A percentile compares a stretch with the other conserved stretches of the same genome.
Evolutionary conservation across 2,888 invertebrate species (phyloP).

Genomic region (Euspilapteryx auroguttella): DNA sequence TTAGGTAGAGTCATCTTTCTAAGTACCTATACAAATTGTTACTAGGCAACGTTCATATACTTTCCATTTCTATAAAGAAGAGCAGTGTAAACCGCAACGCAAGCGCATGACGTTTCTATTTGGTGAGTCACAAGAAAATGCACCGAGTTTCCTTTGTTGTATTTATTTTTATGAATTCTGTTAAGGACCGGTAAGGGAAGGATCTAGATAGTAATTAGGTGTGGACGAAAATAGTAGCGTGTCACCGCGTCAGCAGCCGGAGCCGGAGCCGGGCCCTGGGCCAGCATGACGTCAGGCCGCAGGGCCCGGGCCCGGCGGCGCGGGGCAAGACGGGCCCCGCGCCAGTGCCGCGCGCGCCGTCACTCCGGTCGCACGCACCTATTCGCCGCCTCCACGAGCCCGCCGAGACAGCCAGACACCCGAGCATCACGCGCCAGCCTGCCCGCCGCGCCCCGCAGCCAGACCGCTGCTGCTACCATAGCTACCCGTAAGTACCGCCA

Average conservation of each 20-base stretch:
- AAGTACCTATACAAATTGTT: no score
- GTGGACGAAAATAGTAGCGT: constrained; percentile 55
- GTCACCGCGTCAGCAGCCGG: constrained; percentile 13
- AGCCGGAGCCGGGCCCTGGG: constrained; percentile 58
- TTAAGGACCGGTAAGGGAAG: no score
- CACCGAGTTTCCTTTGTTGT: constrained; percentile 2
- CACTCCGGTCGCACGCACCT: constrained; percentile 40
- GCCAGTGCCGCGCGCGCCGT: constrained; percentile 58
- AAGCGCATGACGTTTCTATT: no score
- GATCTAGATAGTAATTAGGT: constrained; percentile 55
- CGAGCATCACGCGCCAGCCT: constrained; percentile 12
- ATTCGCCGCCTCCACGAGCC: constrained; percentile 12
- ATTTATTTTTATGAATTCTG: no score
- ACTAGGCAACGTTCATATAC: no score
- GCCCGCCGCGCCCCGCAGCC: neutral
- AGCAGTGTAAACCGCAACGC: no score
- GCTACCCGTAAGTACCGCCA: neutral
- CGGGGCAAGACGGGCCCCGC: constrained; percentile 60
- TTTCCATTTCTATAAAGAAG: no score
- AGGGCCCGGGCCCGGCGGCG: constrained; percentile 23
- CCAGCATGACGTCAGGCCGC: constrained; percentile 58
- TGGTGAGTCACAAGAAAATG: neutral
- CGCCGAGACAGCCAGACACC: constrained; percentile 18
- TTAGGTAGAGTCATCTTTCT: no score
- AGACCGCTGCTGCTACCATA: neutral